Evolutionary conservation across 2,888 invertebrate species (phyloP).

Genomic region (Volucella zonaria): DNA sequence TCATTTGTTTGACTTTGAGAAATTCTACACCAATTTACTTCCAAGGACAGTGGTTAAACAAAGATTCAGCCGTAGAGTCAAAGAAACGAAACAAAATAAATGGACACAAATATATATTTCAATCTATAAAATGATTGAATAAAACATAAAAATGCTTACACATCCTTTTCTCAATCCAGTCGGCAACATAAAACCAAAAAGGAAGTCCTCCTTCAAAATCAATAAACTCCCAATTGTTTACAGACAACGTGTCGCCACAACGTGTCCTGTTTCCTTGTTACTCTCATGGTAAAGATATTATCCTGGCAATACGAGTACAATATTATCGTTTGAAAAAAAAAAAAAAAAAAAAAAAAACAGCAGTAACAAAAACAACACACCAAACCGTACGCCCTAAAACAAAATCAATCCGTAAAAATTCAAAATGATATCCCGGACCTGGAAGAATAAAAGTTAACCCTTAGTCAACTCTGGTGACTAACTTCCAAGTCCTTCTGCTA

Average conservation of each 20-base stretch:
- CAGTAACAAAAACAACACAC: background rate
- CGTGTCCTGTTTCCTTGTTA: background rate
- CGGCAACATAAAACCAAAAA: constrained; percentile 52
- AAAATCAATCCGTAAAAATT: constrained; percentile 62
- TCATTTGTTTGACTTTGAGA: no score
- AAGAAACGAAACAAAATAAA: no score
- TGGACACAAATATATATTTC: constrained; percentile 20
- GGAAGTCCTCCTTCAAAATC: constrained; percentile 47
- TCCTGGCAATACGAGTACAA: constrained; percentile 15
- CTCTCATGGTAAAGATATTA: constrained; percentile 2
- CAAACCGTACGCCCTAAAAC: constrained; percentile 17
- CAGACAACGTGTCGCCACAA: constrained; percentile 69
- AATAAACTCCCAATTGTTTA: constrained; percentile 67
- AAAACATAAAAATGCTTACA: constrained; percentile 58
- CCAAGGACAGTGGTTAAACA: no score
- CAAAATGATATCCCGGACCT: constrained; percentile 40
- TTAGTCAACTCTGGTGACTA: constrained; percentile 26
- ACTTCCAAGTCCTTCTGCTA: background rate
- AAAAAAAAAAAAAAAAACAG: constrained; percentile 1
- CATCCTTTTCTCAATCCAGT: constrained; percentile 29
- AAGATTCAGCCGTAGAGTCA: no score
- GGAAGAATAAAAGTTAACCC: constrained; percentile 52
- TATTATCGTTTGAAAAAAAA: constrained; percentile 4
- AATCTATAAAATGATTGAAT: constrained; percentile 28
- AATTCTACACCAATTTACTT: no score